Evolutionary conservation across 2,888 invertebrate genomes (phyloP).

Genomic region (Julus scandinavius): DNA sequence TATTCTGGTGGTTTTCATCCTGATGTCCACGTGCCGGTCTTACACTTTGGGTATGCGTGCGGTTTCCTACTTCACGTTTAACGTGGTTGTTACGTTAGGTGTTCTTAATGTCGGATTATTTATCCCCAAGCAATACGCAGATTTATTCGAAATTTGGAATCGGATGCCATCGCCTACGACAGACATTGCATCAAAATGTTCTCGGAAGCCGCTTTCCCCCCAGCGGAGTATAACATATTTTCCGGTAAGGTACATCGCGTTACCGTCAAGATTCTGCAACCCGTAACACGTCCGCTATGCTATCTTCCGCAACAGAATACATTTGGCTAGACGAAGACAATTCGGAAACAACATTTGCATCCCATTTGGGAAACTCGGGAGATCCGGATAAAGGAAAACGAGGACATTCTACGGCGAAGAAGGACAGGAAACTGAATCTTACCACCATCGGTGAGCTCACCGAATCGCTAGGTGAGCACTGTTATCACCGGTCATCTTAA

Average conservation of each 20-base stretch:
- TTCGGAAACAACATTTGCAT: neutral
- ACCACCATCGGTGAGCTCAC: neutral
- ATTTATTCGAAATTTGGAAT: neutral
- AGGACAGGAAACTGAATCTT: neutral
- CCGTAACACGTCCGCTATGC: neutral
- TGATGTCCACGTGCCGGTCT: neutral
- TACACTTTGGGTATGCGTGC: neutral
- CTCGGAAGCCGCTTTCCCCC: neutral
- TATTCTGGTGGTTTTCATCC: constrained; percentile 1
- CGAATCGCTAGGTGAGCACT: neutral
- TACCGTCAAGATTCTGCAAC: neutral
- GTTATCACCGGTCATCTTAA: neutral
- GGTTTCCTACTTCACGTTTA: too few species aligned
- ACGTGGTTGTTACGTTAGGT: too few species aligned
- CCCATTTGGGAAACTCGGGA: neutral
- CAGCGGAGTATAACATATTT: neutral
- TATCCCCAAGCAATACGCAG: neutral
- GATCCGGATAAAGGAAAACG: neutral
- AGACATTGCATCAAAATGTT: neutral
- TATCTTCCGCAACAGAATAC: neutral
- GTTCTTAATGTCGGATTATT: neutral
- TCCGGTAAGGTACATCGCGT: neutral
- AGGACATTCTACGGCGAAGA: neutral
- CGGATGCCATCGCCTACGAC: neutral
- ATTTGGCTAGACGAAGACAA: constrained; percentile 24